Conservation (phyloP, 2,797 vertebrate species). For the Tympanoctomys barrerae region DNA sequence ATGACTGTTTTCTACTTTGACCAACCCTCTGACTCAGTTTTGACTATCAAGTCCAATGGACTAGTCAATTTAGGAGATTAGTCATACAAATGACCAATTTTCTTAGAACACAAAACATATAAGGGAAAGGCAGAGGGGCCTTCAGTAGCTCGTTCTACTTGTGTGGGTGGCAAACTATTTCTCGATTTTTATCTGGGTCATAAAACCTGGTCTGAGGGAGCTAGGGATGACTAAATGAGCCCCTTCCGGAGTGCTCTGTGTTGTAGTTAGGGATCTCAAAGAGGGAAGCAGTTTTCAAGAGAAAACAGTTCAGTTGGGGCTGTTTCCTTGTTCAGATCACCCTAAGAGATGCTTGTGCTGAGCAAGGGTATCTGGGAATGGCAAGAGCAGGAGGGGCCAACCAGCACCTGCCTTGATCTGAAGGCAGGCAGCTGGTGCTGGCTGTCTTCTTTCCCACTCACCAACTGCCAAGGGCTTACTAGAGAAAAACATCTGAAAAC, state of each 20-base stretch:
- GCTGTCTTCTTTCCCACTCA: background rate
- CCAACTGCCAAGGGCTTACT: background rate
- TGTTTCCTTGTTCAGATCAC: background rate
- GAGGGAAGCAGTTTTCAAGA: background rate
- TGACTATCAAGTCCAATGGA: slow-evolving; percentile 43
- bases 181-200: slow-evolving; percentile 8
- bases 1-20: background rate
- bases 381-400: background rate
- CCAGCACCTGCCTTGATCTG: background rate
- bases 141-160: background rate
- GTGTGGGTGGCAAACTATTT: background rate
- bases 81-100: slow-evolving; percentile 41
- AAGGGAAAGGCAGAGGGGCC: background rate
- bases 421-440: background rate
- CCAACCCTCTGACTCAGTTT: background rate
- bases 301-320: background rate
- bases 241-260: background rate
- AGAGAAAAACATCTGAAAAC: slow-evolving; percentile 37
- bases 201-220: background rate
- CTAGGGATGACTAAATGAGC: background rate
- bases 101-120: slow-evolving; percentile 8
- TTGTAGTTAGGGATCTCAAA: background rate
- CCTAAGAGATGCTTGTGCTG: background rate
- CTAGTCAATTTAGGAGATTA: background rate
- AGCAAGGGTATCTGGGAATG: background rate